These are phyloP conservation scores for Heterodera schachtii DNA, from an alignment of 1,140 invertebrate species.

Conservation along the genomic window DNA sequence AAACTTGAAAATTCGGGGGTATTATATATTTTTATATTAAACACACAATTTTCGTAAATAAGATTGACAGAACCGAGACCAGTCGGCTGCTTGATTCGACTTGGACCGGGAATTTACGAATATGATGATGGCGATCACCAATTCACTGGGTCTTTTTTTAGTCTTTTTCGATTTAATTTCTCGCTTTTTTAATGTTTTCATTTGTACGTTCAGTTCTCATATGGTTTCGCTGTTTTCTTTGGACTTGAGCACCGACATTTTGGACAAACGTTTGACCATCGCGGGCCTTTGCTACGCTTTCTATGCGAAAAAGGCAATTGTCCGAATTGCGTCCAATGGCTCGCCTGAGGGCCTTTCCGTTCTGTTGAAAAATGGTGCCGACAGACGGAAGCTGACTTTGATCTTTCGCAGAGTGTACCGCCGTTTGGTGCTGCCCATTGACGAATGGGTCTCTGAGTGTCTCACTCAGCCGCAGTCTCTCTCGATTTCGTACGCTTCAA, in stretches of 20 bases:
- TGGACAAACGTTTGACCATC: conserved; percentile 16
- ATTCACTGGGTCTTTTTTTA: conserved; percentile 8
- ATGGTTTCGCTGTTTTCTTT: background rate
- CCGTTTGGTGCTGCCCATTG: conserved; percentile 23
- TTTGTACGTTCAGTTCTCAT: conserved; percentile 7
- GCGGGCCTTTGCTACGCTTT: conserved; percentile 30
- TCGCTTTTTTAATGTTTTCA: background rate
- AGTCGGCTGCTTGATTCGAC: background rate
- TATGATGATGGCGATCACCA: conserved; percentile 14
- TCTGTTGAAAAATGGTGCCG: background rate
- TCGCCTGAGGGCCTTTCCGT: background rate
- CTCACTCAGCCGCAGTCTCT: background rate
- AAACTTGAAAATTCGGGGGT: background rate
- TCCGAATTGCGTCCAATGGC: conserved; percentile 14
- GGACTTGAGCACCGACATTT: background rate
- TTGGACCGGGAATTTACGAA: conserved; percentile 26
- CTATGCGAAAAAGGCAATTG: conserved; percentile 24
- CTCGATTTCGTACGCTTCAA: background rate
- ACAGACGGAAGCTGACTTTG: conserved; percentile 4
- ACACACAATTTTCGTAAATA: background rate
- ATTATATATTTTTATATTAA: background rate
- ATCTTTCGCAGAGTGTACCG: conserved; percentile 11
- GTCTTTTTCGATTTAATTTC: background rate
- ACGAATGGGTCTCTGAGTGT: background rate
- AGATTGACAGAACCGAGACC: background rate